Evolutionary conservation across 2,797 vertebrate species (phyloP).

Genomic region (Odontamblyopus lacepedii): DNA sequence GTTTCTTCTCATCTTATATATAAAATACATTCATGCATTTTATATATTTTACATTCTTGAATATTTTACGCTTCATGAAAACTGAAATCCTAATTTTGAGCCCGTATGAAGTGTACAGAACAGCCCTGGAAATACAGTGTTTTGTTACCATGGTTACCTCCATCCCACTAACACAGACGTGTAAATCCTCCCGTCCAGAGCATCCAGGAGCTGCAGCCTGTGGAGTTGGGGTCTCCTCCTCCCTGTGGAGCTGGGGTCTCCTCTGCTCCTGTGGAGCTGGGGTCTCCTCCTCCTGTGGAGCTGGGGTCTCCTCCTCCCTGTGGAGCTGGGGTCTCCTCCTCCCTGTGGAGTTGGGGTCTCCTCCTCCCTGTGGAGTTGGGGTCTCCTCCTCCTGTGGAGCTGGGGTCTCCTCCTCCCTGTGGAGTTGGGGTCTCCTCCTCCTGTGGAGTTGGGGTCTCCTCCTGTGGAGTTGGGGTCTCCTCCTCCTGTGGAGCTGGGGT

Average conservation of each 20-base stretch:
- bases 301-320: slow-evolving; percentile 39
- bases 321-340: slow-evolving; percentile 32
- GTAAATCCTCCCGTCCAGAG: slow-evolving; percentile 21
- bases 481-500: too few relatives aligned
- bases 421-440: too few relatives aligned
- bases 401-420: slow-evolving; percentile 40
- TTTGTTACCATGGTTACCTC: neutral
- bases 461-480: too few relatives aligned
- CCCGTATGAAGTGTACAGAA: too few relatives aligned
- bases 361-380: slow-evolving; percentile 23
- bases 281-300: slow-evolving; percentile 40
- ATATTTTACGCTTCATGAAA: too few relatives aligned
- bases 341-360: slow-evolving; percentile 33
- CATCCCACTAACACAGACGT: neutral
- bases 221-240: slow-evolving; percentile 43
- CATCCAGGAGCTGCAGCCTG: slow-evolving; percentile 14
- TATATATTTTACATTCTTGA: too few relatives aligned
- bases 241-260: slow-evolving; percentile 33
- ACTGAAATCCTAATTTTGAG: too few relatives aligned
- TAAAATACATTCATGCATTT: too few relatives aligned
- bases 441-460: too few relatives aligned
- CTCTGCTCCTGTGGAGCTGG: slow-evolving; percentile 21
- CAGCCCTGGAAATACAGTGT: too few relatives aligned
- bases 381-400: slow-evolving; percentile 36
- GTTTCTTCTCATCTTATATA: too few relatives aligned